Percentiles rank a stretch among this genome's conserved stretches.
phyloP scores from a whole-genome alignment of 2,113 vertebrate genomes.

The Phocoena sinus region DNA sequence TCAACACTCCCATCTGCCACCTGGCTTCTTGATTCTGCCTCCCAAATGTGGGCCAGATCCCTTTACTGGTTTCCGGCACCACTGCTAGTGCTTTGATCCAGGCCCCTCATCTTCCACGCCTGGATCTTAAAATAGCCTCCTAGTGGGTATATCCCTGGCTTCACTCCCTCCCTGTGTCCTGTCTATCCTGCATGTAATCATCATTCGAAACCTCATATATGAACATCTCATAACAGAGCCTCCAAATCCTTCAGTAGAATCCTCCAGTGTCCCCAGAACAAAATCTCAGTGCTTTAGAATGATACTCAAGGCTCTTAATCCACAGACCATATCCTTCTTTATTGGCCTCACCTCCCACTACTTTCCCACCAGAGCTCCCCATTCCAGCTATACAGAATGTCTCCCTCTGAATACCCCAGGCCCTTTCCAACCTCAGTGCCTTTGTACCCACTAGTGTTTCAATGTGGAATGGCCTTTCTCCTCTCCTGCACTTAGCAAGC shows the following conservation, averaged over 20 bases:
- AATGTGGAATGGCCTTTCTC: neutral
- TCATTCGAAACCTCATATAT: neutral
- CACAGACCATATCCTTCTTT: neutral
- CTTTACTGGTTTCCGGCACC: neutral
- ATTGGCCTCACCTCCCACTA: neutral
- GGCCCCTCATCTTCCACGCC: neutral
- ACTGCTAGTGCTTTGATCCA: neutral
- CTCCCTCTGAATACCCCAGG: neutral
- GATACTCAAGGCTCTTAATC: neutral
- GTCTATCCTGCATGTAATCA: neutral
- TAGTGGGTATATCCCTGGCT: neutral
- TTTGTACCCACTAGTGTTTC: neutral
- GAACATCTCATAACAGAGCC: neutral
- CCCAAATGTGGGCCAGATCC: no score
- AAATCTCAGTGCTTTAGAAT: neutral
- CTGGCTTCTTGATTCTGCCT: neutral
- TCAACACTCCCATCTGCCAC: neutral
- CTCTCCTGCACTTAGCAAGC: neutral
- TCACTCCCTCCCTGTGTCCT: neutral
- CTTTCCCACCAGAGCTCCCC: neutral
- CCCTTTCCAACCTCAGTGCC: neutral
- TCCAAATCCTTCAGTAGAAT: neutral
- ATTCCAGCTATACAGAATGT: neutral
- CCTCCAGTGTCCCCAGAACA: neutral
- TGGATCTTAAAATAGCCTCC: neutral